Evolutionary conservation across 37 sponge, comb jelly and placozoan species (phyloP).

Genomic region (Axinella damicornis): DNA sequence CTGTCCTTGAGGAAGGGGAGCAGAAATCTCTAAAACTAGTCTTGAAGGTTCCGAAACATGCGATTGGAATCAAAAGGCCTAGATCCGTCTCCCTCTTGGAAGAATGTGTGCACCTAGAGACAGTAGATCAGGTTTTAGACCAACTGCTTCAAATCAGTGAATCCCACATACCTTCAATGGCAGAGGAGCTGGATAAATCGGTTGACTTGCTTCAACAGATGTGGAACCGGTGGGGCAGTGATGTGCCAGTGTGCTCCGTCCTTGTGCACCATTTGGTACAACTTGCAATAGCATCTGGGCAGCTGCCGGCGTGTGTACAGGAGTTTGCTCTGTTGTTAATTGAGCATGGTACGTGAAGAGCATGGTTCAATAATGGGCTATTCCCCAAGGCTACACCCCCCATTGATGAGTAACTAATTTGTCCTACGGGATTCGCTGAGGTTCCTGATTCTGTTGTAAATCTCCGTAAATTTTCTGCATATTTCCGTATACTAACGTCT

Average conservation of each 20-base stretch:
- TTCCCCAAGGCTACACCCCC: no score
- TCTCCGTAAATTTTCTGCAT: no score
- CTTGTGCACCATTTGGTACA: slow-evolving; percentile 3
- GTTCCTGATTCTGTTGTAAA: no score
- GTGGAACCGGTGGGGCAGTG: slow-evolving; percentile 10
- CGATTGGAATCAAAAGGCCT: neutral
- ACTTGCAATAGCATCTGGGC: neutral
- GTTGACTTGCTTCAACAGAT: slow-evolving; percentile 4
- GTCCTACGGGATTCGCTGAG: no score
- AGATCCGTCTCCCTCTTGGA: slow-evolving; percentile 9
- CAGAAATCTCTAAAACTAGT: slow-evolving; percentile 30
- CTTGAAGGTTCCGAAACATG: slow-evolving; percentile 28
- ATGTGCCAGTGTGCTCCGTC: slow-evolving; percentile 25
- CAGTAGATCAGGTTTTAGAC: slow-evolving; percentile 32
- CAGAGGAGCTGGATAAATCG: neutral
- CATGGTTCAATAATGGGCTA: no score
- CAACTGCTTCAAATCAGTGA: slow-evolving; percentile 46
- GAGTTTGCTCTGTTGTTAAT: slow-evolving; percentile 7
- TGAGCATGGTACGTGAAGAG: slow-evolving; percentile 38
- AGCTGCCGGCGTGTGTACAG: slow-evolving; percentile 1
- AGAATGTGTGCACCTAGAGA: slow-evolving; percentile 39
- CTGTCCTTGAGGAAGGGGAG: slow-evolving; percentile 18
- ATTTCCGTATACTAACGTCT: no score
- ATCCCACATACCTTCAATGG: neutral
- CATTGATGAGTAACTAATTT: no score